These are phyloP conservation scores for Apotomis turbidana DNA, from an alignment of 2,888 invertebrate genomes.

Conservation along the genomic window DNA sequence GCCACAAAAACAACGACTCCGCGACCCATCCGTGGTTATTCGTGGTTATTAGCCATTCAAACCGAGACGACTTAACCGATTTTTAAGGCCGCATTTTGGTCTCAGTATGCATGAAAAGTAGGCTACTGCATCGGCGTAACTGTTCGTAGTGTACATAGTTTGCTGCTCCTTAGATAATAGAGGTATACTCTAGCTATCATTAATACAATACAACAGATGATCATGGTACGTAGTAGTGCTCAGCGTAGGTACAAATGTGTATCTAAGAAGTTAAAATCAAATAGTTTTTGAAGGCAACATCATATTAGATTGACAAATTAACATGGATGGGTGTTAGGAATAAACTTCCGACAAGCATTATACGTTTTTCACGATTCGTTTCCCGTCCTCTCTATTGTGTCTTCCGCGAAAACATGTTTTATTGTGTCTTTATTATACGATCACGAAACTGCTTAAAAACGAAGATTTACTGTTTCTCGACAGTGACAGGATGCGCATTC, in stretches of 20 bases:
- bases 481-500: conserved; percentile 15
- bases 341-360: conserved; percentile 56
- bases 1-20: neutral
- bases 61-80: neutral
- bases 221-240: too few relatives aligned
- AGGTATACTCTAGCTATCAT: too few relatives aligned
- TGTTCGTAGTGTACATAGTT: neutral
- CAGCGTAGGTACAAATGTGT: conserved; percentile 41
- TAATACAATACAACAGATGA: too few relatives aligned
- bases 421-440: conserved; percentile 37
- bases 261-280: conserved; percentile 38
- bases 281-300: conserved; percentile 48
- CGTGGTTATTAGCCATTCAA: conserved; percentile 17
- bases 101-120: neutral
- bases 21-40: conserved; percentile 2
- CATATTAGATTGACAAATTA: conserved; percentile 54
- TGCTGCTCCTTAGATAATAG: too few relatives aligned
- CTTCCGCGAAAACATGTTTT: conserved; percentile 34
- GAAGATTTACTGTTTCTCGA: conserved; percentile 26
- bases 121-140: neutral
- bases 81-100: neutral
- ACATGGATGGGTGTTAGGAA: conserved; percentile 46
- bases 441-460: conserved; percentile 35
- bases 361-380: conserved; percentile 48
- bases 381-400: conserved; percentile 37